Evolutionary conservation across 2,888 invertebrate species (phyloP), one percentile per base, ranked within the genome.

Genomic region (Lithophane semibrunnea): DNA sequence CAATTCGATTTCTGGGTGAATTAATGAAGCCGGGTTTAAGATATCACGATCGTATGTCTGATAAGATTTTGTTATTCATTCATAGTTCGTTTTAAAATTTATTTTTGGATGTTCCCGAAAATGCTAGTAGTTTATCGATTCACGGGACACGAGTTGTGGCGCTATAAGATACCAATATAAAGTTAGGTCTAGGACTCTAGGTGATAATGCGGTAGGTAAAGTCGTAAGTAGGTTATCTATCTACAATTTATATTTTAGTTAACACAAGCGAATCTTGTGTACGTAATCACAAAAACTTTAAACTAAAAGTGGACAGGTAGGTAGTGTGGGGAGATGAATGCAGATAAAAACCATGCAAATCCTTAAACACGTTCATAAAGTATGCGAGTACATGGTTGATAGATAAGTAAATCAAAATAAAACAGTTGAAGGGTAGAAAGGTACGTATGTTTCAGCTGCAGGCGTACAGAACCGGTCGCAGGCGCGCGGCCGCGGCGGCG

Each of bases 361-460:
- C 88, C 86, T 87, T 87, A 88, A 89, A 91, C 90, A 88, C 86
- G 90, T 89, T 89, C 88, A 89, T 91, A 92, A 91, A 91, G 89
- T 91, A 91, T 90, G 90, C 90, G 76, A 83, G 87, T 90, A 91
- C 90, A 89, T 82, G 89, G 80, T 90, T 91, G 93, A 93, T 94
- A 94, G 93, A 94, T 94, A 94, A 94, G 93, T 94, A 95, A 96
- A 96, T 96, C 96, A 96, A 96, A 96, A 96, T 96, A 96, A 96
- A 96, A 94, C 94, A 93, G 91, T 92, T 89, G 91, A 91, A 92
- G 92, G 91, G 92, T 92, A 92, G 91, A 73, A 52, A 52, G 52
- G 21, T 84, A 80, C 71, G 90, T 91, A 91, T 88, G 93, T 93
- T 94, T 96, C 96, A 96, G 96, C 95, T 96, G 96, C 95, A 86